Evolutionary conservation across 2,888 invertebrate genomes (phyloP).

Genomic region (Acronicta alni): DNA sequence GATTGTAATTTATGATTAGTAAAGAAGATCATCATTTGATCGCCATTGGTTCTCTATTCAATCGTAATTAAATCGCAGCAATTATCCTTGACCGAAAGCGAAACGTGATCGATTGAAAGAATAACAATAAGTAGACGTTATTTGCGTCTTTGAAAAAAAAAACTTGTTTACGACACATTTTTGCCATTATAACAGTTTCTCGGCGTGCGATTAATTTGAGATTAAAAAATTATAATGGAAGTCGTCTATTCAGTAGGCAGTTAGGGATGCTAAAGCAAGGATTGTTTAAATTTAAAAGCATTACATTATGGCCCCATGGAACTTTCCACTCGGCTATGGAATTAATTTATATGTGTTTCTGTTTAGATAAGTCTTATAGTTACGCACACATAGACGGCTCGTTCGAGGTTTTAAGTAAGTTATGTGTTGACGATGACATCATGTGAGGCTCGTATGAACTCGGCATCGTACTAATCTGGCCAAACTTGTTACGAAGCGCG

Average conservation of each 20-base stretch:
- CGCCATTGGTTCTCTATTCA: conserved; percentile 24
- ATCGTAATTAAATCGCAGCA: conserved; percentile 54
- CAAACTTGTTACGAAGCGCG: conserved; percentile 69
- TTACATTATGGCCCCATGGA: conserved; percentile 60
- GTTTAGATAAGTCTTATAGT: conserved; percentile 53
- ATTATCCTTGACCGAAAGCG: conserved; percentile 73
- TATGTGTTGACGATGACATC: conserved; percentile 71
- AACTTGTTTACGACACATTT: conserved; percentile 61
- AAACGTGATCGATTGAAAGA: conserved; percentile 60
- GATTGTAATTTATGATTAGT: conserved; percentile 27
- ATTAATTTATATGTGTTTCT: conserved; percentile 56
- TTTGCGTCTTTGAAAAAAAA: conserved; percentile 53
- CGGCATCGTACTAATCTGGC: conserved; percentile 61
- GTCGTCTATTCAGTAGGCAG: conserved; percentile 60
- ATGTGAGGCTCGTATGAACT: conserved; percentile 58
- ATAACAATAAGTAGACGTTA: conserved; percentile 36
- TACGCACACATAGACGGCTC: conserved; percentile 49
- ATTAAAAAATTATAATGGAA: conserved; percentile 64
- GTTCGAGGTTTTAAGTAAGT: conserved; percentile 55
- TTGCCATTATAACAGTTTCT: conserved; percentile 57
- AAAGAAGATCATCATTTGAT: conserved; percentile 23
- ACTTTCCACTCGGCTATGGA: conserved; percentile 68
- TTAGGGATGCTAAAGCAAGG: conserved; percentile 60
- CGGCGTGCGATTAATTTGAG: conserved; percentile 59
- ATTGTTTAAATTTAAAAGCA: conserved; percentile 65